These are phyloP conservation scores for Sebastolobus alascanus DNA, from an alignment of 2,797 vertebrate species.

Conservation along the genomic window DNA sequence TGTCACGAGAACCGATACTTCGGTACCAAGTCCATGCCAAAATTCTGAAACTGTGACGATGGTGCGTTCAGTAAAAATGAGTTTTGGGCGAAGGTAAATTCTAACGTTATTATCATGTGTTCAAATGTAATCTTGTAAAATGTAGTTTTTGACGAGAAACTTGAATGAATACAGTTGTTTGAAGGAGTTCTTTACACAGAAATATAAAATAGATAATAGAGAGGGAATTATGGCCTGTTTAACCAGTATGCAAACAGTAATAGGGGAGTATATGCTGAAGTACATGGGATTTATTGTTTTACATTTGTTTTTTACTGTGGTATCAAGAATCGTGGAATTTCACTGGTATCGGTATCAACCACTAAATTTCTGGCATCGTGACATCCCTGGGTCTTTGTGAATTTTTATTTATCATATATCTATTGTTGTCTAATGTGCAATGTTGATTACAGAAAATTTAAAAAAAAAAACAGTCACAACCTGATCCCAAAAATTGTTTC, in stretches of 20 bases:
- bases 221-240: neutral
- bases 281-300: neutral
- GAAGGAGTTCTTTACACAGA: neutral
- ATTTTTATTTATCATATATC: neutral
- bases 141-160: neutral
- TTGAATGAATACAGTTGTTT: neutral
- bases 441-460: neutral
- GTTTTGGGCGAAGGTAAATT: too few species aligned
- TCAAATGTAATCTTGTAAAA: too few species aligned
- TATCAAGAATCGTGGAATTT: neutral
- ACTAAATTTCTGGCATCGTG: neutral
- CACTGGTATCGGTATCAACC: neutral
- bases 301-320: neutral
- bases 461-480: neutral
- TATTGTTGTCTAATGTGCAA: neutral
- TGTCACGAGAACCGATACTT: too few species aligned
- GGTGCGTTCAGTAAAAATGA: neutral
- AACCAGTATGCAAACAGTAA: neutral
- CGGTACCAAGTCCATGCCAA: too few species aligned
- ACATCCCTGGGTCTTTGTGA: neutral
- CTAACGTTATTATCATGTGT: neutral
- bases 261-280: neutral
- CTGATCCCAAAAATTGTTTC: neutral
- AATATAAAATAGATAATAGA: neutral
- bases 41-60: too few species aligned